Conservation (phyloP, 2,113 vertebrate genomes). For the Poecile atricapillus region DNA sequence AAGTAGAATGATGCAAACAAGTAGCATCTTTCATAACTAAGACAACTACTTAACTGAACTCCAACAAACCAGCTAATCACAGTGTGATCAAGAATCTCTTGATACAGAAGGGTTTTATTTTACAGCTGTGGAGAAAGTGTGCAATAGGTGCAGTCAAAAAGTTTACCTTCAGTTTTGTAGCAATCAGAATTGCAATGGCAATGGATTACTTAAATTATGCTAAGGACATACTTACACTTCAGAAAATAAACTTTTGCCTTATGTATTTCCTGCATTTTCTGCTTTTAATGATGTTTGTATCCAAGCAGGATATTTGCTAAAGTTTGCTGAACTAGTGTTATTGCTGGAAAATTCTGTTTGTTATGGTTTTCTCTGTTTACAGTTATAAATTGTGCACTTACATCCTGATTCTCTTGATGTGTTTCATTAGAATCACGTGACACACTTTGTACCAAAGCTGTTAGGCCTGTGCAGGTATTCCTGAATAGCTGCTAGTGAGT, state of each 20-base stretch:
- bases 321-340: neutral
- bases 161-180: constrained; percentile 40
- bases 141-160: constrained; percentile 52
- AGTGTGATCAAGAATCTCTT: constrained; percentile 3
- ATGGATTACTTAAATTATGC: neutral
- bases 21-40: neutral
- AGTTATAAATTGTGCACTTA: neutral
- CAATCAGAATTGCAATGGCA: constrained; percentile 6
- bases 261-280: neutral
- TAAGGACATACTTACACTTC: neutral
- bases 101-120: constrained; percentile 28
- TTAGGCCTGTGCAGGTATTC: neutral
- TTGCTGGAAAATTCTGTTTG: neutral
- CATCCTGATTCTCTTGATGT: neutral
- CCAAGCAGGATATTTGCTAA: neutral
- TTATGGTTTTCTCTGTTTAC: neutral
- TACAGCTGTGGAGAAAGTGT: constrained; percentile 38
- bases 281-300: neutral
- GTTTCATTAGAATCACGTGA: neutral
- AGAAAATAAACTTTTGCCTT: constrained; percentile 7
- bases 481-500: neutral
- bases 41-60: constrained; percentile 1
- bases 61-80: constrained; percentile 11
- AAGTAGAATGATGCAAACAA: constrained; percentile 56
- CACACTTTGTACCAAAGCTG: neutral